Evolutionary conservation across 2,888 invertebrate genomes (phyloP), one percentile per base, ranked within the genome.

Genomic region (Enchytraeus crypticus): DNA sequence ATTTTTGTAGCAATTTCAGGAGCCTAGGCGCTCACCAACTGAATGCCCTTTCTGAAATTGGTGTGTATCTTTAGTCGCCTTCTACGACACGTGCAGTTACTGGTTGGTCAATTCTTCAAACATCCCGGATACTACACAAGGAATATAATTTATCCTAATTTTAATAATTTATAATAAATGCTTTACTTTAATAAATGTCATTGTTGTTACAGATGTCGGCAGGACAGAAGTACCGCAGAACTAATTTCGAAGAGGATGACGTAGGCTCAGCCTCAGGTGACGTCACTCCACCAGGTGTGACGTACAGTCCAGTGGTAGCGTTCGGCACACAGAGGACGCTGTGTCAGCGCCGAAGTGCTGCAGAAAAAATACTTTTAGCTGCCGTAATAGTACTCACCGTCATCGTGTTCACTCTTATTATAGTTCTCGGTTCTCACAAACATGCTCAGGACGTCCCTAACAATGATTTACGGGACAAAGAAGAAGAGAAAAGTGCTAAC

Each of bases 211-310:
- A 77, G 77, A 77, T 77, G 77, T 72, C 75, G 14, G 38, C 38
- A 8, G 73, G 72, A 47, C 76, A 77, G 64, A 72, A 76, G 61
- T 77, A 77, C 68, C 75, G 73, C 61, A 70, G 77, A 30, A 77
- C 77, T 23, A 76, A 75, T 64, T 77, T 77, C 66, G 77, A 77
- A n/a, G 77, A 77, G 57, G 77, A 77, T 59, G 77, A 77, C 47
- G 67, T 62, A 32, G 63, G 71, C 27, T 74, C 75, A 1, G 73
- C 70, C 43, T 72, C 71, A n/a, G 73, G 74, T 34, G 71, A 8
- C 38, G 38, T 38, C 11, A 11, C 38, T 38, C 74, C 75, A 0
- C 73, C 75, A 3, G 70, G 70, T 5, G 61, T 71, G 30, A 74
- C 72, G 63, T 74, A 72, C 62, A 68, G 69, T 56, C 68, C 74